Conservation (phyloP, 2,888 invertebrate species). For the Noctua janthina region DNA sequence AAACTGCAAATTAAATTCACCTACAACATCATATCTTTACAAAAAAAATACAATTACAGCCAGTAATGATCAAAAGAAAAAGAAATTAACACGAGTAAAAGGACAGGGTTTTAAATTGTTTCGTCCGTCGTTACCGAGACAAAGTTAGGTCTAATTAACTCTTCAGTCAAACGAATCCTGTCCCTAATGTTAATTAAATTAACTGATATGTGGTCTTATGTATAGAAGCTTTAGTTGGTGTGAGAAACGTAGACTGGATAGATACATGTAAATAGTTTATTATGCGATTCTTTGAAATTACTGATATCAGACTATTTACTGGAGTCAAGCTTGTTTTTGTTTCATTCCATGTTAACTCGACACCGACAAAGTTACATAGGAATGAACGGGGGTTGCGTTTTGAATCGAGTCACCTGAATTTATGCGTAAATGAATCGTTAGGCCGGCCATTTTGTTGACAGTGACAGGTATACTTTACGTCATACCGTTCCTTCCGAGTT, state of each 20-base stretch:
- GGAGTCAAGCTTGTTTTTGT: too few relatives aligned
- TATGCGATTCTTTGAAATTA: too few relatives aligned
- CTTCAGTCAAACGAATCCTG: slow-evolving; percentile 8
- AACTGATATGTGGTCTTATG: background rate
- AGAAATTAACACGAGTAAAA: slow-evolving; percentile 5
- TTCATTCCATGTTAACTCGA: too few relatives aligned
- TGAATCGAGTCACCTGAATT: too few relatives aligned
- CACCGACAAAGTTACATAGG: too few relatives aligned
- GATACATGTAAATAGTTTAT: background rate
- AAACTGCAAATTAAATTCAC: background rate
- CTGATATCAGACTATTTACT: background rate
- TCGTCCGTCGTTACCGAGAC: slow-evolving; percentile 13
- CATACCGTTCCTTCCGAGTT: too few relatives aligned
- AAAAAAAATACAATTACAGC: background rate
- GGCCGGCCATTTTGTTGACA: too few relatives aligned
- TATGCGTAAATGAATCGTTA: too few relatives aligned
- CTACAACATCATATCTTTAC: background rate
- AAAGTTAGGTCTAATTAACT: slow-evolving; percentile 35
- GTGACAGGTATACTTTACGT: too few relatives aligned
- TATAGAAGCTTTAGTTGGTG: background rate
- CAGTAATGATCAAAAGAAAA: slow-evolving; percentile 8
- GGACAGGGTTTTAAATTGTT: slow-evolving; percentile 29
- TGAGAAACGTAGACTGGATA: background rate
- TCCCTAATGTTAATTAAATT: slow-evolving; percentile 17
- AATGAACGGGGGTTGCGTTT: too few relatives aligned